Base-by-base conservation (phyloP, 2,797 vertebrate species). In the Vespertilio murinus region DNA sequence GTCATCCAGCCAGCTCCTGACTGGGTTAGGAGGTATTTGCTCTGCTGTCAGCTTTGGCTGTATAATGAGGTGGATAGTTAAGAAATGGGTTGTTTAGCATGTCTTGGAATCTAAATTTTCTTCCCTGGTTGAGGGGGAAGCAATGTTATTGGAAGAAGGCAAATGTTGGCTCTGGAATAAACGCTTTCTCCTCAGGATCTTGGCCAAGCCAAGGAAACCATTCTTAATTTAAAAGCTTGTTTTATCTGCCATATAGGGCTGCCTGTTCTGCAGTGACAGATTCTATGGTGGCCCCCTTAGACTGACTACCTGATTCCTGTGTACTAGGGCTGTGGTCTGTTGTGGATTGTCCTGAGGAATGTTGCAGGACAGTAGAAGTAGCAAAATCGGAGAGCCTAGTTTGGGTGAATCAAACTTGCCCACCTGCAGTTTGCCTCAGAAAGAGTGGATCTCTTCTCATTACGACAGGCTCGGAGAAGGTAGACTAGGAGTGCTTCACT, bases 91-190 rank as follows among this genome's bases (percentile, higher is more conserved):
- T 97, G 89, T 95, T 97, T 96, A 95, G 96, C 95, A 20, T 98
- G 96, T 96, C 12, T 18, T 83, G 78, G 88, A 95, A 47, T 97
- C 91, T 35, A 85, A 96, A 79, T 91, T 95, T 70, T 86, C 91
- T 96, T 75, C 2, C 0, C 95, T 85, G 56, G 78, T 94, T 98
- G 94, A 96, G 84, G 91, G 91, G 96, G 83, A 94, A 96, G 90
- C 80, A 82, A 2, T 97, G 96, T 96, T 97, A 95, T 96, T 97
- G 97, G 97, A 97, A 97, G 94, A 96, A 98, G 78, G 69, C 97
- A 98, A 97, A 97, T 97, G 97, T 96, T 98, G 96, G 97, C 96
- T 97, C 87, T 97, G 96, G 93, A 97, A 8, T 97, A 96, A 96
- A 84, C 33, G 38, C 71, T 96, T 97, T 90, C 96, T 20, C 3